phyloP scores from a whole-genome alignment of 2,797 vertebrate genomes.

The Hydrophis major region DNA sequence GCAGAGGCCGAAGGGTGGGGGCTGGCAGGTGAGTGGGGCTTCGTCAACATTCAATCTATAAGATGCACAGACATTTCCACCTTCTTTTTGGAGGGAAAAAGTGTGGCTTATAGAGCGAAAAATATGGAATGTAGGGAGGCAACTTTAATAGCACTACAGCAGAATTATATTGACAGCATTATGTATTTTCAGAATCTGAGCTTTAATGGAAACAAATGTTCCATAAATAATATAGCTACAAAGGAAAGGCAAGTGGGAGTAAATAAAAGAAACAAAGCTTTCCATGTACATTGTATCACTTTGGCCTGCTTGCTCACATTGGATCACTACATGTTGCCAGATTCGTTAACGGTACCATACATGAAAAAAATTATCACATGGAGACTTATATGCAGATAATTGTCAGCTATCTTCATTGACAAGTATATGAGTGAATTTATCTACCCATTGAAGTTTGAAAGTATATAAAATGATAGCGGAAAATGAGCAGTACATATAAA shows the following conservation, averaged over 20 bases:
- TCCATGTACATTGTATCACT: neutral
- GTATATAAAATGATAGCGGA: neutral
- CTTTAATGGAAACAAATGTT: neutral
- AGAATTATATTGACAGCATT: neutral
- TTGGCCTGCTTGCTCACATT: neutral
- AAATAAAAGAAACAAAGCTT: neutral
- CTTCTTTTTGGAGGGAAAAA: too few relatives aligned
- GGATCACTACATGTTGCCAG: neutral
- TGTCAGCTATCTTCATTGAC: neutral
- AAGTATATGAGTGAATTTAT: neutral
- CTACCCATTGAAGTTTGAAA: neutral
- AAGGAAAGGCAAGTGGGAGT: neutral
- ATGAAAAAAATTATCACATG: neutral
- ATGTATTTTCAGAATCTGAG: neutral
- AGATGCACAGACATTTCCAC: too few relatives aligned
- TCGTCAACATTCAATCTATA: too few relatives aligned
- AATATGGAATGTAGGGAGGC: neutral
- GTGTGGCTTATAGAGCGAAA: too few relatives aligned
- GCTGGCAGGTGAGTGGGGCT: too few relatives aligned
- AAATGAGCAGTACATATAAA: neutral
- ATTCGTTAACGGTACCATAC: neutral
- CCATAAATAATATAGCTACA: neutral
- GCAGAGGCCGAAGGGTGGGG: too few relatives aligned
- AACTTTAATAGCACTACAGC: neutral
- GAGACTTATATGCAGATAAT: neutral